Evolutionary conservation across 1,140 invertebrate genomes (phyloP), one percentile per base, ranked within the genome.

Genomic region (Pseudomyrmex dendroicus): DNA sequence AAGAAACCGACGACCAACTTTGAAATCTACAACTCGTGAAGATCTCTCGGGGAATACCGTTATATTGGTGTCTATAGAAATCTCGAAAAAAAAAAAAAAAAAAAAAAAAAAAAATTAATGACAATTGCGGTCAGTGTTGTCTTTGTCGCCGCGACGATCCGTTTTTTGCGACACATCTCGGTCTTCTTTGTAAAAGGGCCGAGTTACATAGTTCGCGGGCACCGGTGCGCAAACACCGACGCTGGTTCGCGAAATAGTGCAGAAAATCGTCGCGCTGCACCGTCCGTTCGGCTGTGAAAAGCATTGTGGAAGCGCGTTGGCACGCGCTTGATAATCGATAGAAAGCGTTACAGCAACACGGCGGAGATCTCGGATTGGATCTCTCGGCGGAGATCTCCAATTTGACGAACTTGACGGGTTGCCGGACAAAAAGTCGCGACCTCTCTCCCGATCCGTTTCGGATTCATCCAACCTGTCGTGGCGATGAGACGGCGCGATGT

Each of bases 1-100:
- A 90, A 90, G 88, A 88, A 88, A 72, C 72, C 66, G 83, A 80
- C 86, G 89, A 89, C 86, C 88, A 89, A 88, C 84, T 91, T 90
- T 90, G 35, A 90, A 90, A 91, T 91, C 86, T 82, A 88, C 82
- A 86, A 86, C 89, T 91, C 90, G 91, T 35, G 35, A 0, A 9
- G 66, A 80, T 70, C 61, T 70, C 56, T 35, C 35, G 35, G 35
- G 66, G 22, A 25, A 80, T 59, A 61, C 66, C 66, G 76, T 67
- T 80, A 72, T 17, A 35, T 35, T 35, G 35, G 35, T 35, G 4
- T 35, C 35, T 35, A 35, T 35, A 35, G 5, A 5, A 35, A 35
- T 2, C 52, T 15, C 20, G 0, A 20, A 20, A 20, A 20, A 20
- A 20, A 20, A 20, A 20, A 20, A 22, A 48, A 7, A 5, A 15